Evolutionary conservation across 1,140 invertebrate species (phyloP).

Genomic region (Drosophila bipectinata): DNA sequence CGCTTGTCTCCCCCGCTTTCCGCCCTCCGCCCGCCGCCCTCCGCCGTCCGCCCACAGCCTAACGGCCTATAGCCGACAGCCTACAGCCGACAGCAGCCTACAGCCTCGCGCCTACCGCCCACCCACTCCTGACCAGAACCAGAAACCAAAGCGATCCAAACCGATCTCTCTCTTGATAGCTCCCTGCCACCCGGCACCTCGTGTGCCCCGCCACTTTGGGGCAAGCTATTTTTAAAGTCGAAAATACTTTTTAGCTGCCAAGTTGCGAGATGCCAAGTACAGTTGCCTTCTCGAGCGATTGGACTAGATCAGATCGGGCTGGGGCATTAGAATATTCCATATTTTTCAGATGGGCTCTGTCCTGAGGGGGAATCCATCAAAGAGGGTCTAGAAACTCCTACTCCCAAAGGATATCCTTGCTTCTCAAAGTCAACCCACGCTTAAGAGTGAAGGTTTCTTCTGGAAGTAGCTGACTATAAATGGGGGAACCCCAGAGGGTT

Average conservation of each 20-base stretch:
- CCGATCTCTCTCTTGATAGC: slow-evolving; percentile 34
- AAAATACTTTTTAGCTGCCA: slow-evolving; percentile 68
- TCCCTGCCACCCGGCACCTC: slow-evolving; percentile 3
- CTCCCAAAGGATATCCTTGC: no score
- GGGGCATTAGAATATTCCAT: neutral
- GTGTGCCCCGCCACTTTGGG: slow-evolving; percentile 35
- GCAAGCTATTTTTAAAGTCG: slow-evolving; percentile 77
- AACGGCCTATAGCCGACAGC: neutral
- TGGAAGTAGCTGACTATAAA: no score
- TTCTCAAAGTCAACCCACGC: no score
- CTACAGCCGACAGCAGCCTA: neutral
- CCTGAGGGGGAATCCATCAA: no score
- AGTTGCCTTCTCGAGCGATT: slow-evolving; percentile 56
- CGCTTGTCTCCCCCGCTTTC: neutral
- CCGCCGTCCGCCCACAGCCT: neutral
- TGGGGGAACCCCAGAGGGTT: no score
- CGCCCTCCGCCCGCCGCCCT: neutral
- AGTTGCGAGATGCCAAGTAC: slow-evolving; percentile 69
- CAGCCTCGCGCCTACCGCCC: neutral
- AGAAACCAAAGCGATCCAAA: slow-evolving; percentile 40
- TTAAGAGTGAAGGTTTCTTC: no score
- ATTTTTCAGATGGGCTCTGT: no score
- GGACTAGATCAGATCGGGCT: slow-evolving; percentile 34
- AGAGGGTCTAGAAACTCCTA: no score
- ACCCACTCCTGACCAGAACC: slow-evolving; percentile 40